Base-by-base conservation (phyloP, 2,888 invertebrate genomes). In the Hipparchia semele region DNA sequence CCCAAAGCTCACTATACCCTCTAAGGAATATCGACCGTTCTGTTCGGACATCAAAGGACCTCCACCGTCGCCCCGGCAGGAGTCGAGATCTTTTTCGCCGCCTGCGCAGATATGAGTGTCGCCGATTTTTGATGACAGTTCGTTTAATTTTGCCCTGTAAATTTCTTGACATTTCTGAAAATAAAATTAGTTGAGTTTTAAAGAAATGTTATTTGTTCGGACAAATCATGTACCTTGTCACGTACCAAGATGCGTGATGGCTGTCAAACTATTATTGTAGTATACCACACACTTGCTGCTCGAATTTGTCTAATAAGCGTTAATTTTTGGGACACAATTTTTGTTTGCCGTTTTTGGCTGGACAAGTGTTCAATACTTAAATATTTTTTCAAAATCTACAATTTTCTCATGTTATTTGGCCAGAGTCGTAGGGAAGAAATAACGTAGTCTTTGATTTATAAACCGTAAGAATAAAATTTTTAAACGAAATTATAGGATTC, bases 51-150 rank as follows among this genome's bases (percentile, higher is more conserved):
- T 87, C 5, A 96, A 88, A 0, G 96, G 96, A 0, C 96, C 96
- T 0, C 96, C 96, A 33, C 96, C 96, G 79, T 96, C 96, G 0
- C 96, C 96, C 0, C 89, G 85, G 79, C 96, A 96, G 0, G 96
- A 95, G 82, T 96, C 96, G 71, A 93, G 90, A 6, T 90, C 91
- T n/a, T 83, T 83, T 6, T 86, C 83, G 0, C 95, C 95, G 1
- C 95, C 95, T 51, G 84, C 84, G 69, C 84, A 85, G 3, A 85
- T 74, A 8, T 82, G 81, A n/a, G 74, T 76, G 1, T 80, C 79
- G 8, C 68, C 78, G 71, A 79, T 78, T 9, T 70, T 70, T 53
- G 67, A 13, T 6, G 71, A 59, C 0, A 77, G 68, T 39, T 54
- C 6, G 10, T 69, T 51, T 13, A 58, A 67, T 8, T 70, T 70